A percentile compares a stretch with the other conserved stretches of the same genome.
These are phyloP conservation scores for Oxystoma pomonae DNA, from an alignment of 2,888 invertebrate species.

Conservation along the genomic window DNA sequence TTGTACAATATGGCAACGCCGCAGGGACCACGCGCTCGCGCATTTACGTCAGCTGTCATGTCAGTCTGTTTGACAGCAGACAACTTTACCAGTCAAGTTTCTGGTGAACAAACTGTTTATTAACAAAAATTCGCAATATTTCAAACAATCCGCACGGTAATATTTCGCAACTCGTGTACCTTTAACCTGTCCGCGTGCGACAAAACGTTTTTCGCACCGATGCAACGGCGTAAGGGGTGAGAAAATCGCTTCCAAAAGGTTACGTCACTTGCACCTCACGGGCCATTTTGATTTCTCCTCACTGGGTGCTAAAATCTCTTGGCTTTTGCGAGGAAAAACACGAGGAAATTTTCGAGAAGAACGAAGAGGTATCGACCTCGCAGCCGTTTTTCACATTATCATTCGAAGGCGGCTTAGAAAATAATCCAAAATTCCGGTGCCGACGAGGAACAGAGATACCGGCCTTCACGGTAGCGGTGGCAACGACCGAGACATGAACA, in stretches of 20 bases:
- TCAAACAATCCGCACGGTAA: no score
- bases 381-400: no score
- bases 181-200: not conserved
- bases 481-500: conserved; percentile 58
- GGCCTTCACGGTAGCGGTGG: conserved; percentile 67
- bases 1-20: no score
- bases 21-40: no score
- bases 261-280: conserved; percentile 26
- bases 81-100: no score
- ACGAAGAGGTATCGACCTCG: no score
- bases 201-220: not conserved
- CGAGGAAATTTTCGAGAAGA: conserved; percentile 26
- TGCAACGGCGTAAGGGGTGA: not conserved
- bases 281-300: conserved; percentile 46
- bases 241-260: not conserved
- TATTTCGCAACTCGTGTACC: not conserved
- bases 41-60: no score
- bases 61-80: no score
- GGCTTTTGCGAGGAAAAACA: conserved; percentile 34
- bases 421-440: conserved; percentile 77
- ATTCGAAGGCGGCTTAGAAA: conserved; percentile 23
- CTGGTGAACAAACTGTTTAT: no score
- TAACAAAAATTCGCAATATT: no score
- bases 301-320: conserved; percentile 30
- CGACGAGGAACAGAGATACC: conserved; percentile 77